These are phyloP conservation scores for Catagonus wagneri DNA, from an alignment of 2,113 vertebrate genomes.

Conservation along the genomic window DNA sequence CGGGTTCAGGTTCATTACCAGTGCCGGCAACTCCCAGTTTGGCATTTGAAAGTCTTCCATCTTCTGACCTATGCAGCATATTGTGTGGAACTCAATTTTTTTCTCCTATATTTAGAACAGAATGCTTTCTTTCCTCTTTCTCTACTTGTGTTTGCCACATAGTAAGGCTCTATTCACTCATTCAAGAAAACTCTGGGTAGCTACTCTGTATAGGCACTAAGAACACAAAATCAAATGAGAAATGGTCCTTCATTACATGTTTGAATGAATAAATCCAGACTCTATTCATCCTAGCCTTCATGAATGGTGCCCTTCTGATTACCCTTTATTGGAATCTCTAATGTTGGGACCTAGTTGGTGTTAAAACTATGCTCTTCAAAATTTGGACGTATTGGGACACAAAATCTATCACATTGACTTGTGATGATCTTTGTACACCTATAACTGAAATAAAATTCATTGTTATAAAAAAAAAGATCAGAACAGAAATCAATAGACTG, in stretches of 20 bases:
- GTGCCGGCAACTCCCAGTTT: neutral
- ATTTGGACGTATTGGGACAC: neutral
- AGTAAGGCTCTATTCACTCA: neutral
- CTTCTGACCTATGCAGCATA: neutral
- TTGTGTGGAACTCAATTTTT: neutral
- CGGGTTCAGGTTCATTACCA: too few relatives aligned
- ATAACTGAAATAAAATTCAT: too few relatives aligned
- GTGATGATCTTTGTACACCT: too few relatives aligned
- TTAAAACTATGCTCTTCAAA: neutral
- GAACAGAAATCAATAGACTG: too few relatives aligned
- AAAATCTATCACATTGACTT: too few relatives aligned
- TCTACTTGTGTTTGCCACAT: neutral
- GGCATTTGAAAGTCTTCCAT: neutral
- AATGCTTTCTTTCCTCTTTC: neutral
- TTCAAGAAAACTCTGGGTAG: neutral
- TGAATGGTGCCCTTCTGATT: neutral
- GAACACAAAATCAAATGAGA: constrained; percentile 29
- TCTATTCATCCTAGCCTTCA: neutral
- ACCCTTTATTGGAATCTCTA: neutral
- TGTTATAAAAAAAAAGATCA: too few relatives aligned
- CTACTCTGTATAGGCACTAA: neutral
- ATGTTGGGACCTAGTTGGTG: neutral
- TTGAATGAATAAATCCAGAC: neutral
- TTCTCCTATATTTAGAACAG: neutral
- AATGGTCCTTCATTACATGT: neutral